phyloP scores from a whole-genome alignment of 2,113 vertebrate genomes.

The Syngnathus typhle region DNA sequence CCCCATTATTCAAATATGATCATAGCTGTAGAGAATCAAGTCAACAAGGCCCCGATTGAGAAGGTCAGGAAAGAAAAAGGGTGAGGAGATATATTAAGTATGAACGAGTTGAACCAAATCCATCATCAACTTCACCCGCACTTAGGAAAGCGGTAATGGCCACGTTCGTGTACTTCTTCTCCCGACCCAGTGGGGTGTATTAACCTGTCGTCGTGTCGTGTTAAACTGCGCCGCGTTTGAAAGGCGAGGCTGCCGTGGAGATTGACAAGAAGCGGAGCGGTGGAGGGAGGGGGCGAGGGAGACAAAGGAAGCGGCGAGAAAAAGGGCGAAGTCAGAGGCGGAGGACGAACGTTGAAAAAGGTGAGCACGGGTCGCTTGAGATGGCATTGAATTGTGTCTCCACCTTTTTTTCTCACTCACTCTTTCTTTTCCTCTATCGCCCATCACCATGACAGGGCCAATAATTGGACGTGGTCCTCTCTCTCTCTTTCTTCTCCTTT shows the following conservation, averaged over 20 bases:
- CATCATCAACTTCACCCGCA: constrained; percentile 10
- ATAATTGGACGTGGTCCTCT: constrained; percentile 70
- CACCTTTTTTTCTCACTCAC: constrained; percentile 24
- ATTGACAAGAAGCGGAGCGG: constrained; percentile 14
- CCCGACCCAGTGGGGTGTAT: constrained; percentile 35
- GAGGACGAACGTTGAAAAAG: constrained; percentile 33
- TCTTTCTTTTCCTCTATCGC: constrained; percentile 42
- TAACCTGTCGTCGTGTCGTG: constrained; percentile 63
- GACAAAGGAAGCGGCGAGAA: constrained; percentile 23
- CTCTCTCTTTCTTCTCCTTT: constrained; percentile 16
- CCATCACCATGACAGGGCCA: constrained; percentile 71
- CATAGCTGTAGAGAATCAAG: not conserved
- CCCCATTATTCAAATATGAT: not conserved
- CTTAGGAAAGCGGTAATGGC: constrained; percentile 39
- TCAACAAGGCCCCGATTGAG: not conserved
- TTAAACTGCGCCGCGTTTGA: constrained; percentile 39
- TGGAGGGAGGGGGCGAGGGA: not conserved
- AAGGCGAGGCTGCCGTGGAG: constrained; percentile 1
- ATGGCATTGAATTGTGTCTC: constrained; percentile 18
- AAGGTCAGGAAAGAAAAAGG: constrained; percentile 7
- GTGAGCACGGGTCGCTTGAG: constrained; percentile 28
- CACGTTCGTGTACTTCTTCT: constrained; percentile 40
- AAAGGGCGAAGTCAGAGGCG: constrained; percentile 39
- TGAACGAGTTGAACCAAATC: not conserved
- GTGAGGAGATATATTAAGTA: not conserved